Conservation (phyloP, 2,888 invertebrate genomes). For the Podabrus alpinus region DNA sequence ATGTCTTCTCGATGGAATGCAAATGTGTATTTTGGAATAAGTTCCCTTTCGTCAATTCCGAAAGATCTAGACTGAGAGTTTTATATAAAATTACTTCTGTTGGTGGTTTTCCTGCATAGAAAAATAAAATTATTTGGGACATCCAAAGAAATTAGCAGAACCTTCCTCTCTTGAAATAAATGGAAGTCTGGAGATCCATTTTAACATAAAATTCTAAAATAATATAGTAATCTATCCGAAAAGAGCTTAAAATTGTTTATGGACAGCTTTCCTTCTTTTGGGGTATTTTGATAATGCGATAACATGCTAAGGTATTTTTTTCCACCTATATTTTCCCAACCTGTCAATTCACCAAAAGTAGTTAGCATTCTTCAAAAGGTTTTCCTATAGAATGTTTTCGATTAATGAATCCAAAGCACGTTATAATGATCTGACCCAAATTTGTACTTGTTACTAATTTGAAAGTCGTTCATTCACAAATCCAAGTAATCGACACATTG, state of each 20-base stretch:
- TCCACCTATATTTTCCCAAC: background rate
- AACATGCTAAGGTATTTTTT: background rate
- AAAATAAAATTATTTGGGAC: no score
- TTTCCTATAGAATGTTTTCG: background rate
- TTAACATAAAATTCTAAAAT: no score
- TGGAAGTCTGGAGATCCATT: no score
- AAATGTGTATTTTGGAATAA: no score
- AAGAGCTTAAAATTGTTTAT: background rate
- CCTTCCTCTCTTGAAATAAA: no score
- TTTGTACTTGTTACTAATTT: background rate
- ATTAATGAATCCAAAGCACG: background rate
- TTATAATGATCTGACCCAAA: background rate
- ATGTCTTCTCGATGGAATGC: no score
- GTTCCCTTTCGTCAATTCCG: no score
- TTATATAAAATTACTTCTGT: no score
- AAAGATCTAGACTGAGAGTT: no score
- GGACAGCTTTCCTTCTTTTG: background rate
- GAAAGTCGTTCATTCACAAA: background rate
- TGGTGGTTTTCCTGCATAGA: no score
- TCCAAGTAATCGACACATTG: background rate
- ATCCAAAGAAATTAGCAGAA: no score
- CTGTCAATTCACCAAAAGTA: no score
- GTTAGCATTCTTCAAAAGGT: background rate
- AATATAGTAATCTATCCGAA: background rate
- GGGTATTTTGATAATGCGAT: background rate